A percentile compares a stretch with the other conserved stretches of the same genome.
Conservation (phyloP, 2,797 vertebrate genomes). For the Furcifer pardalis region DNA sequence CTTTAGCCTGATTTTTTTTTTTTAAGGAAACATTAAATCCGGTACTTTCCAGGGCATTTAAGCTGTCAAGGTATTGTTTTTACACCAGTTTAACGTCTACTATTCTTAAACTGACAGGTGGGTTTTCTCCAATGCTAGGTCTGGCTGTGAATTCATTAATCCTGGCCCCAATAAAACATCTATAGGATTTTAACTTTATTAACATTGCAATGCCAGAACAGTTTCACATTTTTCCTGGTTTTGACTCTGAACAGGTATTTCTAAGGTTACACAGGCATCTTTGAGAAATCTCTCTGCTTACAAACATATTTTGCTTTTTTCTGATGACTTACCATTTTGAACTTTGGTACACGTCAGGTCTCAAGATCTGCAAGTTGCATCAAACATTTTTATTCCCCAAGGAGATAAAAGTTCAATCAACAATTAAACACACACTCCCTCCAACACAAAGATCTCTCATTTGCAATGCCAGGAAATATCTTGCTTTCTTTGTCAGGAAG, state of each 20-base stretch:
- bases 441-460: too few species aligned
- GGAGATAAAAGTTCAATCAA: background rate
- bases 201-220: conserved; percentile 42
- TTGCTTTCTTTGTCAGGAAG: too few species aligned
- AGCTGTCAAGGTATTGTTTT: conserved; percentile 7
- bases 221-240: conserved; percentile 42
- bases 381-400: background rate
- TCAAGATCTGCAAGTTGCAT: background rate
- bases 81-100: background rate
- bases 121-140: conserved; percentile 24
- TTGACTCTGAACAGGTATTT: conserved; percentile 23
- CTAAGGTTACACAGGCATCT: conserved; percentile 35
- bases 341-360: background rate
- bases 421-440: background rate
- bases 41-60: conserved; percentile 1
- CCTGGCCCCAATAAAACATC: conserved; percentile 15
- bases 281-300: background rate
- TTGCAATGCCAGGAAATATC: too few species aligned
- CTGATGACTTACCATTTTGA: conserved; percentile 1
- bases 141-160: background rate
- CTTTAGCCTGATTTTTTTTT: background rate
- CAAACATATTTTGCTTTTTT: conserved; percentile 30
- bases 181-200: conserved; percentile 35
- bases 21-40: background rate
- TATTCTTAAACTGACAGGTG: background rate